These are phyloP conservation scores for Drosophila ercepeae DNA, from an alignment of 1,140 invertebrate species.

Conservation along the genomic window DNA sequence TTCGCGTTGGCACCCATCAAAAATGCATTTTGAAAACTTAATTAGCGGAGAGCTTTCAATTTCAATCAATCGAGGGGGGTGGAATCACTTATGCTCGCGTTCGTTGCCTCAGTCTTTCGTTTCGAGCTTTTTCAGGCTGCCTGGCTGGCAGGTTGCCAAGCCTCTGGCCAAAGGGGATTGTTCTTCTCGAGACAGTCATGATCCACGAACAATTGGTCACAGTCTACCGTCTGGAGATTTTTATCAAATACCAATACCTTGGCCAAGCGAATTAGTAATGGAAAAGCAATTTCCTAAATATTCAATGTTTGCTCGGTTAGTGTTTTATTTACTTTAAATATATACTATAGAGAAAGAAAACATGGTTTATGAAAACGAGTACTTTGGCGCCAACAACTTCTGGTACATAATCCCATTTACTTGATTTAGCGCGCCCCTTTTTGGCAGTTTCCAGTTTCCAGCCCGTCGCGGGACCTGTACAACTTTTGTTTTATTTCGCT, in stretches of 20 bases:
- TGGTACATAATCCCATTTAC: conserved; percentile 38
- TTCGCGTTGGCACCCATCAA: conserved; percentile 50
- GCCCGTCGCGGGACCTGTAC: conserved; percentile 19
- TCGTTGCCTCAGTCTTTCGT: conserved; percentile 51
- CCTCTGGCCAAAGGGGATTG: conserved; percentile 39
- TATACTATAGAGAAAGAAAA: neutral
- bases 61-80: conserved; percentile 8
- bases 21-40: conserved; percentile 70
- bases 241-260: conserved; percentile 14
- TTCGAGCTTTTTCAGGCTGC: conserved; percentile 12
- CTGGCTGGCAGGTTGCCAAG: conserved; percentile 49
- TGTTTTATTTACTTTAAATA: neutral
- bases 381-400: conserved; percentile 19
- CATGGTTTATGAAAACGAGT: neutral
- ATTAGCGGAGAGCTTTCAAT: conserved; percentile 59
- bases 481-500: conserved; percentile 57
- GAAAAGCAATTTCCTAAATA: conserved; percentile 1
- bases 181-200: conserved; percentile 32
- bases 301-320: neutral
- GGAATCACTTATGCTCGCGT: conserved; percentile 30
- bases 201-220: conserved; percentile 13
- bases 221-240: conserved; percentile 14
- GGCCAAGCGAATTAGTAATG: conserved; percentile 1
- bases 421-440: conserved; percentile 26
- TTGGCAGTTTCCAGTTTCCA: conserved; percentile 32